Evolutionary conservation across 2,797 vertebrate genomes (phyloP).

Genomic region (Eidolon dupreanum): DNA sequence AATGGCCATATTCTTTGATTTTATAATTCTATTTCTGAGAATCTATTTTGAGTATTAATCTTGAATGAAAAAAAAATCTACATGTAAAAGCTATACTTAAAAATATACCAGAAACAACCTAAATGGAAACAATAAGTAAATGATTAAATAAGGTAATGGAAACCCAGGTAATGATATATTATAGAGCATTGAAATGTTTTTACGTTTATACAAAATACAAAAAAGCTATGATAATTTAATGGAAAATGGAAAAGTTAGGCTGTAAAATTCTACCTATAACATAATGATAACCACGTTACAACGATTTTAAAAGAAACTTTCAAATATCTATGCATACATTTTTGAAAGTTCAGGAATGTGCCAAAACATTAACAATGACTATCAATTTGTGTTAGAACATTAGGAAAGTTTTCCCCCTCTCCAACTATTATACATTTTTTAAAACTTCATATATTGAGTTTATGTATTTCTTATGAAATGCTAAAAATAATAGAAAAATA

Average conservation of each 20-base stretch:
- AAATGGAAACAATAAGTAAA: not conserved
- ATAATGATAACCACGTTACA: not conserved
- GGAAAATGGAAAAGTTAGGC: not conserved
- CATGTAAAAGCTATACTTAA: not conserved
- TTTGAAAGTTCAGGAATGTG: not conserved
- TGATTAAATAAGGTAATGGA: not conserved
- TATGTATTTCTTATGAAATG: not conserved
- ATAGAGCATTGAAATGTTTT: not conserved
- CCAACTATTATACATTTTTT: not conserved
- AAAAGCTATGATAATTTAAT: not conserved
- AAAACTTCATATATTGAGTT: not conserved
- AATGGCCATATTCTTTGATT: not conserved
- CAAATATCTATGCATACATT: not conserved
- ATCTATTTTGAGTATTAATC: not conserved
- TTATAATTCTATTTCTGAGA: conserved; percentile 26
- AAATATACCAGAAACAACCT: not conserved
- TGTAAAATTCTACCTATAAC: not conserved
- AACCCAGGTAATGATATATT: not conserved
- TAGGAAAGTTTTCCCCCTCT: not conserved
- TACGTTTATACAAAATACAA: not conserved
- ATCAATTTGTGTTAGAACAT: not conserved
- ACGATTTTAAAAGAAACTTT: not conserved
- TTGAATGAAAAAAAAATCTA: not conserved
- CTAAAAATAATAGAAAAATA: not conserved
- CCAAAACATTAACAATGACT: not conserved